A percentile compares a stretch with the other conserved stretches of the same genome.
phyloP scores from a whole-genome alignment of 2,888 invertebrate species.

The Lasius fuliginosus region DNA sequence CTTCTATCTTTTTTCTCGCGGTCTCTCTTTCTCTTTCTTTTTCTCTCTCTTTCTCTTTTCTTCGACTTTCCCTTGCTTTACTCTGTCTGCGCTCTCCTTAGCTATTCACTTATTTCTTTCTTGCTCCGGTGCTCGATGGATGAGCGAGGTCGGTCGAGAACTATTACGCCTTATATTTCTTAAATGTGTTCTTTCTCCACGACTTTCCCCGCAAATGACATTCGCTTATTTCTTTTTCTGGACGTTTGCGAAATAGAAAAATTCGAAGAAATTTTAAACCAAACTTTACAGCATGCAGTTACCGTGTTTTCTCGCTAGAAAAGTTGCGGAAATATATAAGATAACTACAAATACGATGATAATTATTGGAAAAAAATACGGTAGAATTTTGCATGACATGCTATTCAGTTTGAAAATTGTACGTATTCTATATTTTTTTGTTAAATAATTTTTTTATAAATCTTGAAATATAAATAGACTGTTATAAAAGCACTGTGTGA shows the following conservation, averaged over 20 bases:
- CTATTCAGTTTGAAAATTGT: neutral
- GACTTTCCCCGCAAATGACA: neutral
- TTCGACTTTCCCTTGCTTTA: conserved; percentile 21
- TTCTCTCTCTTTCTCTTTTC: neutral
- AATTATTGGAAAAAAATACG: neutral
- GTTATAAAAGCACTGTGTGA: neutral
- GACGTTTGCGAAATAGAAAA: neutral
- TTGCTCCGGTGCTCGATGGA: neutral
- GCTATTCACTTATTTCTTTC: conserved; percentile 46
- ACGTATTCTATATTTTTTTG: neutral
- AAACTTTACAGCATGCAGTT: neutral
- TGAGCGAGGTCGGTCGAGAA: conserved; percentile 23
- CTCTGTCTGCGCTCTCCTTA: conserved; percentile 36
- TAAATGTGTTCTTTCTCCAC: conserved; percentile 16
- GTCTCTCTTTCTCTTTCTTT: neutral
- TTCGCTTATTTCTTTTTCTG: conserved; percentile 9
- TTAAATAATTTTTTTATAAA: neutral
- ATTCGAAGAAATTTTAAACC: neutral
- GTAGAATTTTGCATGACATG: neutral
- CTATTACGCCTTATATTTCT: conserved; percentile 23
- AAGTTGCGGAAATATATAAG: neutral
- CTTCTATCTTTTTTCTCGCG: conserved; percentile 21
- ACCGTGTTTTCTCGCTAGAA: neutral
- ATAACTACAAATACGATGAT: neutral
- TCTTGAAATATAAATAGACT: neutral